Conservation (phyloP, 1,140 invertebrate species). For the Macrostomum lignano region DNA sequence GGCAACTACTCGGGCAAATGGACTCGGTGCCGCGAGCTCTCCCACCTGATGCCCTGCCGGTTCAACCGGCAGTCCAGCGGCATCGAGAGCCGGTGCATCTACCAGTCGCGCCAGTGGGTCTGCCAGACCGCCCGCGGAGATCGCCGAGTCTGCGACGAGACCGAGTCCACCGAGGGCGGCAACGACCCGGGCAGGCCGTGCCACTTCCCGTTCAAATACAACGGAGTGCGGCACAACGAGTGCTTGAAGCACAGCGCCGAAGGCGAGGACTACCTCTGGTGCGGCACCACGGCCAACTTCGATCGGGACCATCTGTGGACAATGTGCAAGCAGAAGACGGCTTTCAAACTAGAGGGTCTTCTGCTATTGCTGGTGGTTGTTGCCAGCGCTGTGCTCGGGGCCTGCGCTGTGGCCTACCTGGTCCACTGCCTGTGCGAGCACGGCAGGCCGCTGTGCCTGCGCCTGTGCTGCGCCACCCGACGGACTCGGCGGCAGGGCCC, state of each 20-base stretch:
- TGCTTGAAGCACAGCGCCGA: no score
- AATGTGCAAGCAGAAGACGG: no score
- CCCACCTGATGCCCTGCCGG: background rate
- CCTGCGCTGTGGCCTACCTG: no score
- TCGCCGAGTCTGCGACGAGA: background rate
- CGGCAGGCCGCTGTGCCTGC: no score
- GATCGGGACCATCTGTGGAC: background rate
- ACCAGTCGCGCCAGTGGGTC: background rate
- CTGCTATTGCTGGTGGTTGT: no score
- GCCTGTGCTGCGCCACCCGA: no score
- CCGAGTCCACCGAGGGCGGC: background rate
- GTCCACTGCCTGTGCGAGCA: no score
- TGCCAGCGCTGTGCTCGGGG: no score
- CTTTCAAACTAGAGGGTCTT: no score
- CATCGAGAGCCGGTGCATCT: background rate
- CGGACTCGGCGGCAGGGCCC: no score
- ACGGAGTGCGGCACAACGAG: background rate
- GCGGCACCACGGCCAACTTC: background rate
- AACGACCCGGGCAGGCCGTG: slow-evolving; percentile 1
- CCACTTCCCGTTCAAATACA: slow-evolving; percentile 3
- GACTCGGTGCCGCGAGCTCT: background rate
- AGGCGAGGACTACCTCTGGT: background rate
- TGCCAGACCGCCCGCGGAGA: slow-evolving; percentile 1
- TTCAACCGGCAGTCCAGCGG: background rate
- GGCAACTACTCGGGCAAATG: background rate